Evolutionary conservation across 1,140 invertebrate species (phyloP), one percentile per base, ranked within the genome.

Genomic region (Scaptomyza pallida): DNA sequence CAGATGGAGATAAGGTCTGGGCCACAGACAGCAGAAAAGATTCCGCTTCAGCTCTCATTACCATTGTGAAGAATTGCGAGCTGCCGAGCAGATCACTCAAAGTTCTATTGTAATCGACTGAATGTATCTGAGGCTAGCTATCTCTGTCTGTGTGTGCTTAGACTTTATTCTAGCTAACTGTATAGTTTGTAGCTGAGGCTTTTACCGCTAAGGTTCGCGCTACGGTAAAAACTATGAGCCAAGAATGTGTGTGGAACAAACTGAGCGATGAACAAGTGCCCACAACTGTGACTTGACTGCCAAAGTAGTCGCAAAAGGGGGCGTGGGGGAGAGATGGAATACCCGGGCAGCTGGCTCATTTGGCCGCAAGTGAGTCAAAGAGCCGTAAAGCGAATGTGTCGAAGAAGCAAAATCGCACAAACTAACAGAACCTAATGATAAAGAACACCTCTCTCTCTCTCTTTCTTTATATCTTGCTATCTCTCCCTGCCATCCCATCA

Each of bases 201-300:
- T 89, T 90, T 89, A 89, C 88, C 88, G 88, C 88, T 89, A 90
- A 80, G 73, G 88, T 89, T 89, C 88, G 88, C 78, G 81, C 61
- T 89, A 89, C 88, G 88, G 88, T 89, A 89, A 89, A 70, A 89
- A 90, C 81, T 83, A 86, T 86, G 76, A 82, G 78, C 67, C 51
- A 70, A 72, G 61, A 74, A 74, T n/a, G 52, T 55, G 51, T 35
- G 17, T 44, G 41, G 35, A 52, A 52, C 44, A 19, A 41, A 45
- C 40, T 16, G 35, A 19, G 55, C 26, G 41, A 37, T 62, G 68
- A 57, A 57, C 62, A 57, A 68, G 62, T 70, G 67, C 23, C 17
- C 48, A 68, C 33, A 68, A 65, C 62, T 72, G 64, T 68, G 70
- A 72, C 65, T 72, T 54, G 70, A 72, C 56, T 62, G 52, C 56